These are phyloP conservation scores for Cheilosia soror DNA, from an alignment of 2,888 invertebrate species.

Conservation along the genomic window DNA sequence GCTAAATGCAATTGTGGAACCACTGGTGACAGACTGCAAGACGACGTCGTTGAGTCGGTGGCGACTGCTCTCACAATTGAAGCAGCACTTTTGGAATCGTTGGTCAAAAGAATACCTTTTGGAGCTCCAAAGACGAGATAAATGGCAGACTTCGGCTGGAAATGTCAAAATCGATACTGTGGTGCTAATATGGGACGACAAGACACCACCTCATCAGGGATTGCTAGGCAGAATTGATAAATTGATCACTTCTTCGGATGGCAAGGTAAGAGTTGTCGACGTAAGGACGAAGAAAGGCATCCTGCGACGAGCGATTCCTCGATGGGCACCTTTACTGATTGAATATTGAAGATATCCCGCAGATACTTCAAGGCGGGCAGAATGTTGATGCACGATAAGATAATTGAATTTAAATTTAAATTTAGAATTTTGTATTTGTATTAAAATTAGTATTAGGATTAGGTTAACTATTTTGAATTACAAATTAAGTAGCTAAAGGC, in stretches of 20 bases:
- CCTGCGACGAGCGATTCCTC: not conserved
- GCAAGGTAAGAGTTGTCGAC: slow-evolving; percentile 2
- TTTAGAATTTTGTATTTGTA: no score
- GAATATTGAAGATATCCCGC: no score
- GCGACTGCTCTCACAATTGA: not conserved
- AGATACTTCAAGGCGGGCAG: no score
- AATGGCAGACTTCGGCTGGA: not conserved
- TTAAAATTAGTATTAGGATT: no score
- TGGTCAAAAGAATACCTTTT: slow-evolving; percentile 22
- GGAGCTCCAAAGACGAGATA: slow-evolving; percentile 1
- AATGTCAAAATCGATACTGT: not conserved
- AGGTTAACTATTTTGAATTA: no score
- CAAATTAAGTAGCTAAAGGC: no score
- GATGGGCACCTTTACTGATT: not conserved
- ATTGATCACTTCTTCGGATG: not conserved
- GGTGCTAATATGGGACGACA: slow-evolving; percentile 4
- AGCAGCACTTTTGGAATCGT: slow-evolving; percentile 9
- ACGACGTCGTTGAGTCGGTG: no score
- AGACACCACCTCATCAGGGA: slow-evolving; percentile 2
- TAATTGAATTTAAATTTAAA: no score
- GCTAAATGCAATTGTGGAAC: not conserved
- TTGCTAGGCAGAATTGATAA: not conserved
- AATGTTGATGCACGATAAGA: no score
- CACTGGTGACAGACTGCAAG: not conserved
- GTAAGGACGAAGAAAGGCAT: not conserved